These are phyloP conservation scores for Ameiurus melas DNA, from an alignment of 2,113 vertebrate species.

Conservation along the genomic window DNA sequence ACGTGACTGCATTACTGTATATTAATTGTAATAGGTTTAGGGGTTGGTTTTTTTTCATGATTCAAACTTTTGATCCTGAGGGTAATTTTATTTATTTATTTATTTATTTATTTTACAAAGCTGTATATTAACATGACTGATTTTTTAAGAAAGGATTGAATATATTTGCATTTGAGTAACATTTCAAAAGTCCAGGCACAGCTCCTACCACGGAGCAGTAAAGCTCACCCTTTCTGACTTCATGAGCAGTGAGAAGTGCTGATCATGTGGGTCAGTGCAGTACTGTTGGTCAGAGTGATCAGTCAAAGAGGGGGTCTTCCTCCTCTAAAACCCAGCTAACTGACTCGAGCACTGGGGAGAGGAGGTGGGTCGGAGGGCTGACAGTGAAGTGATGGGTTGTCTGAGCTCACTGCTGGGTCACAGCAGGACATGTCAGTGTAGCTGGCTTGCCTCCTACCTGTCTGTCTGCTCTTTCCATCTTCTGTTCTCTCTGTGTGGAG, in stretches of 20 bases:
- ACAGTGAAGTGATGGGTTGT: constrained; percentile 88
- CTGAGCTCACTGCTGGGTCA: constrained; percentile 79
- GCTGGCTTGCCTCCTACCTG: constrained; percentile 74
- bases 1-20: not conserved
- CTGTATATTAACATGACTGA: not conserved
- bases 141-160: not conserved
- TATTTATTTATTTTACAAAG: not conserved
- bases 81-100: not conserved
- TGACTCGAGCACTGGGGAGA: constrained; percentile 64
- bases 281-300: constrained; percentile 57
- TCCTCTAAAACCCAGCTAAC: constrained; percentile 31
- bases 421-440: constrained; percentile 83
- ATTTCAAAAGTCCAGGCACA: not conserved
- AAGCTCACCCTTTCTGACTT: constrained; percentile 20
- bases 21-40: not conserved
- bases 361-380: constrained; percentile 79
- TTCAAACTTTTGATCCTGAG: not conserved
- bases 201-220: not conserved
- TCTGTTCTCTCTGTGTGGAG: constrained; percentile 31
- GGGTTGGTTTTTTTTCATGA: not conserved
- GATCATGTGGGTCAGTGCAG: constrained; percentile 59
- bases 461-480: constrained; percentile 63
- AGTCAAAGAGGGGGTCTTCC: constrained; percentile 64
- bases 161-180: not conserved
- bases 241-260: constrained; percentile 31